Percentiles rank a stretch among this genome's conserved stretches.
phyloP scores from a whole-genome alignment of 2,113 vertebrate species.

The Pachyramphus minor region DNA sequence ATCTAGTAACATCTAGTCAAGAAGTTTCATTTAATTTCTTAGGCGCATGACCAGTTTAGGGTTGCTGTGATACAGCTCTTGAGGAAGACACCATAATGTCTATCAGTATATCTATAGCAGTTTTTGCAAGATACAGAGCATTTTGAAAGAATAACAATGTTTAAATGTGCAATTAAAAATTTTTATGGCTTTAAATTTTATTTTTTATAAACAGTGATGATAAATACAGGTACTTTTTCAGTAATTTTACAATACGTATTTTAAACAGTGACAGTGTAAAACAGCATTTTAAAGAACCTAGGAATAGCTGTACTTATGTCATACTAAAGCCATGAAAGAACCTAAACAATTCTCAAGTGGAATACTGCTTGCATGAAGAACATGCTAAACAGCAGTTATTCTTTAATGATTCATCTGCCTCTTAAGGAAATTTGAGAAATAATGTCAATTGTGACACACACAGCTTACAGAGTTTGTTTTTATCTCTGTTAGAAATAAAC shows the following conservation, averaged over 20 bases:
- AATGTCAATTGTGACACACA: background rate
- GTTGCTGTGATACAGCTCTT: slow-evolving; percentile 52
- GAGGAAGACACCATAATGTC: slow-evolving; percentile 34
- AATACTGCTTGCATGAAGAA: background rate
- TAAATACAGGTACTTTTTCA: background rate
- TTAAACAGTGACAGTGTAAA: background rate
- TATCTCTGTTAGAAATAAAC: background rate
- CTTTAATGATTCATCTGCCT: background rate
- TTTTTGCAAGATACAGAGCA: background rate
- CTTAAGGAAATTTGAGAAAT: background rate
- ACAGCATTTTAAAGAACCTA: background rate
- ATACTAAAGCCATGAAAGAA: background rate
- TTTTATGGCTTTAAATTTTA: background rate
- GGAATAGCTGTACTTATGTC: background rate
- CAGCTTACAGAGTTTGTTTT: background rate
- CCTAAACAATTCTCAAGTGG: background rate
- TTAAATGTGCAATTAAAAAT: background rate
- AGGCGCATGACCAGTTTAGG: background rate
- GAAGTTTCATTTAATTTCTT: slow-evolving; percentile 12
- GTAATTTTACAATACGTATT: background rate
- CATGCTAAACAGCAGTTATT: background rate
- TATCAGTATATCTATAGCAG: background rate
- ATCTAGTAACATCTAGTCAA: background rate
- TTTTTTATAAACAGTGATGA: background rate
- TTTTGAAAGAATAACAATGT: slow-evolving; percentile 16